Base-by-base conservation (phyloP, 2,888 invertebrate genomes). In the Theristus sp. region DNA sequence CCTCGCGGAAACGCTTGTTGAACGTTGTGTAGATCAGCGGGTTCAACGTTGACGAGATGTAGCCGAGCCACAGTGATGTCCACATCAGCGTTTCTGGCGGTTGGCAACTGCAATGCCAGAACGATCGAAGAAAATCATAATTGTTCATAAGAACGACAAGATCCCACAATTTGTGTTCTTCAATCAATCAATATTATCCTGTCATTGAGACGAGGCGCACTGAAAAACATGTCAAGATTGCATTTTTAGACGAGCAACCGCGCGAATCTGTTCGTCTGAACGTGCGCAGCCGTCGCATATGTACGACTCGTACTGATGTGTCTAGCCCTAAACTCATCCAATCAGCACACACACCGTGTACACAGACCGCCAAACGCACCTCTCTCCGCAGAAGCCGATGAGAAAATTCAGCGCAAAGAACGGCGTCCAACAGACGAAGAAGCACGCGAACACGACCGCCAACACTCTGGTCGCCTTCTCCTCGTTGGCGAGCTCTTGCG, bases 21-120 rank as follows among this genome's bases (percentile, higher is more conserved):
- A 91, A 91, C 70, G 90, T 88, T 28, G 91, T 91, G 75, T 91
- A 91, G 78, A 91, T 90, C 70, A 91, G 86, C 1, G 91, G 91
- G 77, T 91, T 91, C 38, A 91, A 87, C 84, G 89, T 89, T 22
- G 89, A 89, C 72, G 89, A 89, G 60, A 89, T 86, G 74, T 90
- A 91, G 26, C 91, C 91, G 64, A 91, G 78, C 91, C 91, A 91
- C 56, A 89, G 83, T 1, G 46, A 2, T 3, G 25, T 2, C 38
- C 24, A 29, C 30, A 29, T 29, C 3, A 56, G 30, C 26, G 10
- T 28, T 3, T 25, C 3, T 24, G 54, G 54, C 10, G 54, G 54
- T 6, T 3, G 3, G 28, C 54, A 54, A 17, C 10, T 38, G 38
- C 17, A 3, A 49, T n/a, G 17, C 17, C n/a, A 17, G 49, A 24